Percentiles rank a stretch among this genome's conserved stretches.
Evolutionary conservation across 2,888 invertebrate species (phyloP).

Genomic region (Anoplius nigerrimus): DNA sequence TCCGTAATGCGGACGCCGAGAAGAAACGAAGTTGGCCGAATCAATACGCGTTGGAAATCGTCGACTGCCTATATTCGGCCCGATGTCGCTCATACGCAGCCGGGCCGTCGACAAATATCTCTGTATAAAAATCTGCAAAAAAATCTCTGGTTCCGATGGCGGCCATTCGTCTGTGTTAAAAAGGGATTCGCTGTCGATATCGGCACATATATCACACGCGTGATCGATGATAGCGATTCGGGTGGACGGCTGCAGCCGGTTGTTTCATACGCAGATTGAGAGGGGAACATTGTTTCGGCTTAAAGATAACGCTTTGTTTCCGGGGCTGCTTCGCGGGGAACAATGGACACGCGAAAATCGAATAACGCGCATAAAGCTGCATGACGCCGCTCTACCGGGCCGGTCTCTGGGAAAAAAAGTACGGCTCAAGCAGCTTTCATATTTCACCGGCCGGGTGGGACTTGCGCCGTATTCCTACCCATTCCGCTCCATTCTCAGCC

Average conservation of each 20-base stretch:
- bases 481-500: slow-evolving; percentile 29
- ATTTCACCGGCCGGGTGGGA: slow-evolving; percentile 40
- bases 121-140: slow-evolving; percentile 37
- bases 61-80: slow-evolving; percentile 15
- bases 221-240: slow-evolving; percentile 58
- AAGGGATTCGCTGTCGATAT: slow-evolving; percentile 61
- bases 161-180: slow-evolving; percentile 68
- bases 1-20: too few species aligned
- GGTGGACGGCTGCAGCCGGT: slow-evolving; percentile 50
- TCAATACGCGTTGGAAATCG: slow-evolving; percentile 10
- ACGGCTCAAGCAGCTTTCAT: slow-evolving; percentile 53
- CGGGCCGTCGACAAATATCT: slow-evolving; percentile 14
- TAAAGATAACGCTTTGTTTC: slow-evolving; percentile 62
- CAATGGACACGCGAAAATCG: slow-evolving; percentile 56
- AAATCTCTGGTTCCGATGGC: slow-evolving; percentile 40
- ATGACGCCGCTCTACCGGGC: slow-evolving; percentile 50
- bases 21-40: background rate
- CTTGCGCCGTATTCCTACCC: slow-evolving; percentile 31
- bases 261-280: slow-evolving; percentile 55
- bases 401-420: slow-evolving; percentile 37
- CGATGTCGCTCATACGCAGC: slow-evolving; percentile 23
- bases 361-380: slow-evolving; percentile 55
- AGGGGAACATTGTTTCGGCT: slow-evolving; percentile 56
- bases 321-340: slow-evolving; percentile 42
- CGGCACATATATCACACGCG: slow-evolving; percentile 53